Evolutionary conservation across 2,888 invertebrate species (phyloP), one percentile per base, ranked within the genome.

Genomic region (Elgonia sp.): DNA sequence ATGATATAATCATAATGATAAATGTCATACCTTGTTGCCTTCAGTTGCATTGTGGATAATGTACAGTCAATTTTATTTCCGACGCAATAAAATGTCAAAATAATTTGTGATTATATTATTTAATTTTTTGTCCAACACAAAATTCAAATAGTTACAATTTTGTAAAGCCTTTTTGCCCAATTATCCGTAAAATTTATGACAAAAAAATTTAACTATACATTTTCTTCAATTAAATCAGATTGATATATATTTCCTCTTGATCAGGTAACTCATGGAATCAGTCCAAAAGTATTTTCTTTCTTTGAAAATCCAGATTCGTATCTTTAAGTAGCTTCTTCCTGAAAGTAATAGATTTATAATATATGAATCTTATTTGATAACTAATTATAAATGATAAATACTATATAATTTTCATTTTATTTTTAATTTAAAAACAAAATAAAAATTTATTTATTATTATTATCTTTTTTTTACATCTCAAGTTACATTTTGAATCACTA

Each of bases 161-260:
- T 29, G 29, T 29, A 29, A 29, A 29, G 29, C 29, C 29, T 29
- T 29, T 29, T 29, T 10, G 29, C 53, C 46, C 57, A 84, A 84
- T 84, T 84, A 79, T 73, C 20, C 14, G 29, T 29, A 60, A 55
- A 65, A 77, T 84, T 84, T 84, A 77, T 46, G 50, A 55, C 60
- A 18, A 73, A 69, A 76, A 81, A 86, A 60, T 29, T 29, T 62
- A 7, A 63, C 70, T 70, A 42, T 81, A 63, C 21, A 57, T 86
- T 76, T 81, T 70, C 76, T 81, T 76, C 86, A 81, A 81, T 86
- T 86, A 86, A 70, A 70, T 42, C 40, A 16, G 55, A 69, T 70
- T 73, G 62, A 76, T 70, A 81, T 86, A 81, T 86, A 81, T 86
- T 86, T 86, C 76, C 70, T 76, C 75, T 75, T 76, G 86, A 81